Evolutionary conservation across 2,113 vertebrate species (phyloP), one percentile per base, ranked within the genome.

Genomic region (Pelmatolapia mariae): DNA sequence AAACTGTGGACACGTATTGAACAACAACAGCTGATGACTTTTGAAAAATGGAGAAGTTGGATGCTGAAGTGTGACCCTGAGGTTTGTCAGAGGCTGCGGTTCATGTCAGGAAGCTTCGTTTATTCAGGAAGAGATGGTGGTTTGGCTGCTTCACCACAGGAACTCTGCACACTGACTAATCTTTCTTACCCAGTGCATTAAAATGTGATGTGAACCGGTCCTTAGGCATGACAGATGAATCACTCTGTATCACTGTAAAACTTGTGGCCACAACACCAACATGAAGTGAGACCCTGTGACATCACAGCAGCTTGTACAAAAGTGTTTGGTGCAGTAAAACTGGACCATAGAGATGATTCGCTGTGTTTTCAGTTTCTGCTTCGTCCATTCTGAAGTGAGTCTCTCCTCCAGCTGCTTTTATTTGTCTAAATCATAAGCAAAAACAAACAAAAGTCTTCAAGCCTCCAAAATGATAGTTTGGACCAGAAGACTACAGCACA

Each of bases 181-280:
- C 29, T 61, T 33, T 61, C 57, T 61, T 18, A 6, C 26, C 29
- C 57, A 0, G 29, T 18, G 26, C 57, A 18, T 31, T 31, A 3
- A 61, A 61, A 61, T 18, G 8, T 61, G 57, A 4, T 0, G 4
- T 18, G 57, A 59, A 61, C 5, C 3, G 1, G 29, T 10, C 8
- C 57, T 61, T 0, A 3, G 15, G 1, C 57, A 31, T 31, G 8
- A 10, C 0, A 1, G 29, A 0, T 61, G 16, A 61, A 33, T 61
- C 57, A 0, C 57, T 61, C 57, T 0, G 8, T 4, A 31, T 61
- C 29, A 61, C 16, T 2, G 57, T 61, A 10, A 18, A 31, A 31
- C 26, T 6, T 29, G 26, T 0, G 13, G 13, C 13, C 26, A 61
- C 57, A 33, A 61, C 29, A 19, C 16, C 57, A 61, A 33, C 29